A percentile compares a stretch with the other conserved stretches of the same genome.
These are phyloP conservation scores for Drosophila nr. fundita DNA, from an alignment of 2,888 invertebrate genomes.

Conservation along the genomic window DNA sequence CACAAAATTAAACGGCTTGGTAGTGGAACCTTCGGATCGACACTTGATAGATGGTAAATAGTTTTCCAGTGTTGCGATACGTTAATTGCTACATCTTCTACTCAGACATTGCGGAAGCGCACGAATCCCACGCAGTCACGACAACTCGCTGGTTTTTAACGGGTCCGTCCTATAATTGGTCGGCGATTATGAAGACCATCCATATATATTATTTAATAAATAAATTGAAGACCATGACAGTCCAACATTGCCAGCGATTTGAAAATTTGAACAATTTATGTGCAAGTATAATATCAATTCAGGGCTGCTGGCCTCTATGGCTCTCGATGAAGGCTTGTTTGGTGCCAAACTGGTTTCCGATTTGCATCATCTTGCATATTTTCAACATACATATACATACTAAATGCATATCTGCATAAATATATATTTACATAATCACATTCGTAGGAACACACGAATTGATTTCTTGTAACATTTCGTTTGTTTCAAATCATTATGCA, in stretches of 20 bases:
- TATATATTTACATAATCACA: background rate
- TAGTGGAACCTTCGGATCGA: constrained; percentile 59
- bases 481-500: constrained; percentile 15
- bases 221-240: constrained; percentile 6
- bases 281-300: constrained; percentile 3
- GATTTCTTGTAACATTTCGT: background rate
- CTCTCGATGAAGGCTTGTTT: constrained; percentile 18
- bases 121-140: constrained; percentile 44
- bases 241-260: background rate
- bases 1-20: constrained; percentile 18
- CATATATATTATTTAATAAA: background rate
- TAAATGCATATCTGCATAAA: background rate
- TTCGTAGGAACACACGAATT: background rate
- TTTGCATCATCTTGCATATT: constrained; percentile 28
- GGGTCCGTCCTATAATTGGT: constrained; percentile 9
- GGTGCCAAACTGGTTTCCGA: constrained; percentile 30
- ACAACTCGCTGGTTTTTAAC: constrained; percentile 14
- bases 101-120: constrained; percentile 38
- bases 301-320: constrained; percentile 10
- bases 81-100: constrained; percentile 43
- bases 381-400: constrained; percentile 1
- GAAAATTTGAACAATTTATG: constrained; percentile 13
- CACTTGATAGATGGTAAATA: constrained; percentile 67
- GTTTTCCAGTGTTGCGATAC: constrained; percentile 34
- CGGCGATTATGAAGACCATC: background rate